A percentile compares a stretch with the other conserved stretches of the same genome.
These are phyloP conservation scores for Bolinopsis microptera DNA, from an alignment of 37 sponge, comb jelly and placozoan genomes.

Conservation along the genomic window DNA sequence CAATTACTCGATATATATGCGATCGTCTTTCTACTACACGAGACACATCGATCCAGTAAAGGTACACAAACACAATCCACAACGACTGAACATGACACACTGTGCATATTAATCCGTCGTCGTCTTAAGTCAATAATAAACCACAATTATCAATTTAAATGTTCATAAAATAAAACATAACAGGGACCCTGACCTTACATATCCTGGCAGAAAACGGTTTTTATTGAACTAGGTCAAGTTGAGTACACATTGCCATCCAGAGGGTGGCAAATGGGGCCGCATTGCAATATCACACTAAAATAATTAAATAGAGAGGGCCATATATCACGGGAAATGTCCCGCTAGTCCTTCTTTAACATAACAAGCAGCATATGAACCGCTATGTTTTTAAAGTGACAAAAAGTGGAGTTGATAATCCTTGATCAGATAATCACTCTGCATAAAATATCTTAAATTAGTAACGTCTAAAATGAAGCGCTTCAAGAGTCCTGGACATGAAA, in stretches of 20 bases:
- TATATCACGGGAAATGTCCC: no score
- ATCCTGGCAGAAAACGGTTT: background rate
- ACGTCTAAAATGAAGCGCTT: no score
- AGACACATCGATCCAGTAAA: no score
- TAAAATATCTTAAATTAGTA: no score
- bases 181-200: background rate
- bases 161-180: background rate
- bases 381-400: no score
- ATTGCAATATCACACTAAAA: no score
- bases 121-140: background rate
- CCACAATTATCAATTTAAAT: background rate
- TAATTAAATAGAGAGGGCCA: no score
- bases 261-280: background rate
- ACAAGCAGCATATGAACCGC: no score
- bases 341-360: no score
- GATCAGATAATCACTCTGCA: no score
- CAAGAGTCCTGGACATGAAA: no score
- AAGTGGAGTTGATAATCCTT: no score
- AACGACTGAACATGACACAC: background rate
- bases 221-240: background rate
- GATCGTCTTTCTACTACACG: background rate
- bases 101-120: background rate
- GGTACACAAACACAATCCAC: background rate
- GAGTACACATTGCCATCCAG: background rate
- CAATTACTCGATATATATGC: background rate